Conservation (phyloP, 2,797 vertebrate species). For the Gambusia yucatana region DNA sequence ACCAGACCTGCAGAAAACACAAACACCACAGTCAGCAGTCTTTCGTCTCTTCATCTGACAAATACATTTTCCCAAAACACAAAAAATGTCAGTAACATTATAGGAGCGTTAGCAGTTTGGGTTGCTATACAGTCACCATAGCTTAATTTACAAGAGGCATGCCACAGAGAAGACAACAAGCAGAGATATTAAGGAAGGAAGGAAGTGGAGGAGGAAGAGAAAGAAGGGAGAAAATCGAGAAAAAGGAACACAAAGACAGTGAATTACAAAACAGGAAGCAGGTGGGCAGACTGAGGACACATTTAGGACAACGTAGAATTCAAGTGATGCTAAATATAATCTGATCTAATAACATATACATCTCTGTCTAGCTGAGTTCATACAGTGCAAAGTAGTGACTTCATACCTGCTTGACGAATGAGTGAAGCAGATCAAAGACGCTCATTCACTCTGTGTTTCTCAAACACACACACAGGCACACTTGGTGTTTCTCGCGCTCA, state of each 20-base stretch:
- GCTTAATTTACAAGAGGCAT: conserved; percentile 66
- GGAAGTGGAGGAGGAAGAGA: neutral
- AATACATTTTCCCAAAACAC: conserved; percentile 16
- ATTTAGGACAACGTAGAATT: conserved; percentile 29
- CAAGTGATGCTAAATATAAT: conserved; percentile 31
- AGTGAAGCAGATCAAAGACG: conserved; percentile 72
- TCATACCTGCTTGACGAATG: conserved; percentile 75
- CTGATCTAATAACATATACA: conserved; percentile 35
- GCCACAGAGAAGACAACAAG: conserved; percentile 74
- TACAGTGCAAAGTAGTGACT: conserved; percentile 40
- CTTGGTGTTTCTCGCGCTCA: conserved; percentile 35
- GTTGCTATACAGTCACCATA: conserved; percentile 27
- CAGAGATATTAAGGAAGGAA: conserved; percentile 24
- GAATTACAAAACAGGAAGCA: conserved; percentile 72
- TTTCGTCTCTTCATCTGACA: conserved; percentile 18
- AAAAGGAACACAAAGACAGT: conserved; percentile 69
- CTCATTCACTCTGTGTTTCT: conserved; percentile 13
- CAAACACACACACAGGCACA: conserved; percentile 2
- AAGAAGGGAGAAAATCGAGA: conserved; percentile 10
- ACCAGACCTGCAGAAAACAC: conserved; percentile 87
- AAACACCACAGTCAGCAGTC: conserved; percentile 62
- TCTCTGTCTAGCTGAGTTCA: conserved; percentile 55
- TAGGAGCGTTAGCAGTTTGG: conserved; percentile 39
- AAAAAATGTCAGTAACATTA: conserved; percentile 50
- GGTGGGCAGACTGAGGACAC: conserved; percentile 59